A percentile compares a stretch with the other conserved stretches of the same genome.
Evolutionary conservation across 2,113 vertebrate genomes (phyloP).

Genomic region (Tupaia chinensis): DNA sequence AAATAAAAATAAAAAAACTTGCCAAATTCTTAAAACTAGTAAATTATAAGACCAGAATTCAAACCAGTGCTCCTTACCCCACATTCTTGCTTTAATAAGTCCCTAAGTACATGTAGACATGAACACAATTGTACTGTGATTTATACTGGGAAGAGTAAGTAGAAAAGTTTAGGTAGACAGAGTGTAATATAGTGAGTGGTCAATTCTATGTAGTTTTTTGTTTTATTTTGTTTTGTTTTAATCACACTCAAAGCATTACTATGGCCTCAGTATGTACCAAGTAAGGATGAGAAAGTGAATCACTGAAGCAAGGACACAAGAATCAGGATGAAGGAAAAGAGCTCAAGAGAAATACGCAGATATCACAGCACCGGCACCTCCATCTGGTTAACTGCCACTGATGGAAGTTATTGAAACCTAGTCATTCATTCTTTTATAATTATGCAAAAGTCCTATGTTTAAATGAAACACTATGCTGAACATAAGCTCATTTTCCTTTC

Average conservation of each 20-base stretch:
- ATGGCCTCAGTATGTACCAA: background rate
- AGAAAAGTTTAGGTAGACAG: background rate
- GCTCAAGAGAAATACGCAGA: background rate
- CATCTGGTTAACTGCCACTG: background rate
- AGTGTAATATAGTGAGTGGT: background rate
- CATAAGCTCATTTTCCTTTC: constrained; percentile 38
- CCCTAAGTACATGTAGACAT: background rate
- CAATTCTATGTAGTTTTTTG: background rate
- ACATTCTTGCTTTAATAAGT: background rate
- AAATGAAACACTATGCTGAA: constrained; percentile 49
- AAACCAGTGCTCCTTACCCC: background rate
- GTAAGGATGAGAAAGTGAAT: background rate
- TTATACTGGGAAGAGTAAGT: background rate
- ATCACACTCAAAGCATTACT: background rate
- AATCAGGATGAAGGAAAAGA: background rate
- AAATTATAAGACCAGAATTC: background rate
- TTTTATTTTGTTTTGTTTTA: too few species aligned
- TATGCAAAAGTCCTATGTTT: constrained; percentile 38
- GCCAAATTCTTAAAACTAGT: background rate
- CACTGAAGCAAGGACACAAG: background rate
- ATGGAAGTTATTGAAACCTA: background rate
- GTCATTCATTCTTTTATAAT: constrained; percentile 54
- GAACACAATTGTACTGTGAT: background rate
- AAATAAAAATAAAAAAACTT: background rate
- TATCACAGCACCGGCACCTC: background rate